Evolutionary conservation across 2,888 invertebrate genomes (phyloP).

Genomic region (Agriotes lineatus): DNA sequence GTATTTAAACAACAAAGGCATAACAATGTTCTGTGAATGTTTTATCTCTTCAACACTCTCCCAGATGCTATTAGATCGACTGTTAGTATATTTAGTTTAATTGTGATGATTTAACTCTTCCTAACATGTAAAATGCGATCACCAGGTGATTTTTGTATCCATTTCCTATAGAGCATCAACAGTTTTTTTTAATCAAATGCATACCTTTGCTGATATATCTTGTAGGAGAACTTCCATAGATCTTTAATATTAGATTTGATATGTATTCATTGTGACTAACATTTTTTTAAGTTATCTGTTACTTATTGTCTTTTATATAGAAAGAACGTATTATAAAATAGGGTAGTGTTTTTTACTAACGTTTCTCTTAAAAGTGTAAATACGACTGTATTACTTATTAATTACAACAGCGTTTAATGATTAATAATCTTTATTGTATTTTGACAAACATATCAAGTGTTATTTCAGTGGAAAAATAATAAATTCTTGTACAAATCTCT

Average conservation of each 20-base stretch:
- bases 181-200: background rate
- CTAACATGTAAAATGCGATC: background rate
- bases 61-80: no score
- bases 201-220: background rate
- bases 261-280: constrained; percentile 31
- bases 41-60: no score
- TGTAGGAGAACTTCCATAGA: constrained; percentile 26
- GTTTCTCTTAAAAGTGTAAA: constrained; percentile 40
- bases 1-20: background rate
- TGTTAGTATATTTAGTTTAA: background rate
- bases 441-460: constrained; percentile 36
- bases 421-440: constrained; percentile 33
- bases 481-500: constrained; percentile 31
- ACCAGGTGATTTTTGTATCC: constrained; percentile 10
- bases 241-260: constrained; percentile 20
- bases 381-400: constrained; percentile 38
- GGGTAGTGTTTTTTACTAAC: constrained; percentile 43
- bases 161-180: constrained; percentile 1
- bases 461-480: constrained; percentile 32
- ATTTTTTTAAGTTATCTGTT: constrained; percentile 23
- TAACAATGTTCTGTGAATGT: background rate
- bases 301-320: constrained; percentile 33
- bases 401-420: constrained; percentile 16
- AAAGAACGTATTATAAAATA: constrained; percentile 30
- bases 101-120: background rate